Evolutionary conservation across 2,113 vertebrate genomes (phyloP).

Genomic region (Varanus komodoensis): DNA sequence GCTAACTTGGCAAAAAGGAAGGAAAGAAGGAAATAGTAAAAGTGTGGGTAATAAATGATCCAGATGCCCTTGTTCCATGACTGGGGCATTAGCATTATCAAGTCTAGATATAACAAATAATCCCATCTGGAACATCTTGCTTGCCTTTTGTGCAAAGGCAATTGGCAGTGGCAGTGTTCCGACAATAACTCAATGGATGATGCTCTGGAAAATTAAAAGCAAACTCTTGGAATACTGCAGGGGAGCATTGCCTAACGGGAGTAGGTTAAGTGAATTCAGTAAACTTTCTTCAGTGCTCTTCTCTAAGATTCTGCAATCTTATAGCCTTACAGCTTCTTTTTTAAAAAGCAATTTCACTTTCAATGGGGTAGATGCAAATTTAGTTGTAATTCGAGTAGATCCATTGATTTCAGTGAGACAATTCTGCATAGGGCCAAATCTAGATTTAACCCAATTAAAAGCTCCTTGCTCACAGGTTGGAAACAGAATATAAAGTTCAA

Average conservation of each 20-base stretch:
- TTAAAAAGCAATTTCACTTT: not conserved
- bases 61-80: constrained; percentile 29
- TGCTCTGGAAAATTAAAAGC: constrained; percentile 7
- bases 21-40: not conserved
- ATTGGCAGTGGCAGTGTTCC: constrained; percentile 2
- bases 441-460: not conserved
- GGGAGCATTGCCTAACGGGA: not conserved
- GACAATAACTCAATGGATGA: constrained; percentile 30
- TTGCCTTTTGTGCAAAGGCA: not conserved
- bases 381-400: not conserved
- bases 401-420: not conserved
- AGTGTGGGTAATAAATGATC: constrained; percentile 25
- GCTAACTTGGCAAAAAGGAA: constrained; percentile 47
- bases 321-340: not conserved
- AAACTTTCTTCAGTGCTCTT: not conserved
- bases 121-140: not conserved
- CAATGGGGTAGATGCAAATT: not conserved
- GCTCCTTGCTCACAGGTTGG: not conserved
- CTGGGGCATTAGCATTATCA: constrained; percentile 33
- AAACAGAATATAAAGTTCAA: constrained; percentile 8
- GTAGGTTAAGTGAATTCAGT: not conserved
- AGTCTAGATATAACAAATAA: constrained; percentile 11
- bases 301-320: not conserved
- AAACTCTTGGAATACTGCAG: not conserved
- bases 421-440: not conserved